Percentiles rank a stretch among this genome's conserved stretches.
Conservation (phyloP, 2,113 vertebrate species). For the Siniperca chuatsi region DNA sequence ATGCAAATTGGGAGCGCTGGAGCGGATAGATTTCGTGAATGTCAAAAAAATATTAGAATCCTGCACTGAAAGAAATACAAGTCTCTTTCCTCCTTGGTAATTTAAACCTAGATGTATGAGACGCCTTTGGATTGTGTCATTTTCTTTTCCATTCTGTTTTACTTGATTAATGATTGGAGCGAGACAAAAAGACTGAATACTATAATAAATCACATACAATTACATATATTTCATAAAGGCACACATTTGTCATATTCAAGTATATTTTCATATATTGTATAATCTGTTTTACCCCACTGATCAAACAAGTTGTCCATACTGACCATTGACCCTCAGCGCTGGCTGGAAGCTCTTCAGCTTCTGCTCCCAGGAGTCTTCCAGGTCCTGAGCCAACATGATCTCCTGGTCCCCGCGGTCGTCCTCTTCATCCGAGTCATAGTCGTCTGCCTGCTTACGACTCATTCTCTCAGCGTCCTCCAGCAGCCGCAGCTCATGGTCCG, state of each 20-base stretch:
- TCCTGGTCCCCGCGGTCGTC: conserved; percentile 55
- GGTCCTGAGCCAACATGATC: conserved; percentile 87
- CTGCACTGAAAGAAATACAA: conserved; percentile 17
- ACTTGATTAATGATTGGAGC: conserved; percentile 23
- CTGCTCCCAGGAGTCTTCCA: conserved; percentile 96
- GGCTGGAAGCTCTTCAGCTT: conserved; percentile 84
- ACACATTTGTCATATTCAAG: neutral
- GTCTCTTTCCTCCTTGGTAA: conserved; percentile 13
- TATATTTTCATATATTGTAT: neutral
- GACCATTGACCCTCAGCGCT: conserved; percentile 86
- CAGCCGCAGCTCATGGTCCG: conserved; percentile 91
- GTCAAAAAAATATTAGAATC: conserved; percentile 40
- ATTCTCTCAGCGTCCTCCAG: conserved; percentile 87
- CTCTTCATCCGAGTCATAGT: conserved; percentile 85
- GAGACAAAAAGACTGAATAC: neutral
- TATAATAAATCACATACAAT: neutral
- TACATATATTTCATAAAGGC: neutral
- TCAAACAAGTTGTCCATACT: neutral
- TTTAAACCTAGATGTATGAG: conserved; percentile 7
- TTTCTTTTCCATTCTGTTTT: conserved; percentile 24
- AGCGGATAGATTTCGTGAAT: conserved; percentile 49
- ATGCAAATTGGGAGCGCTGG: conserved; percentile 24
- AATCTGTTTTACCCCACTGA: neutral
- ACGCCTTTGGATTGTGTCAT: conserved; percentile 7
- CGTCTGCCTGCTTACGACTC: conserved; percentile 81